These are phyloP conservation scores for Nyctibius bracteatus DNA, from an alignment of 2,113 vertebrate species.

Conservation along the genomic window DNA sequence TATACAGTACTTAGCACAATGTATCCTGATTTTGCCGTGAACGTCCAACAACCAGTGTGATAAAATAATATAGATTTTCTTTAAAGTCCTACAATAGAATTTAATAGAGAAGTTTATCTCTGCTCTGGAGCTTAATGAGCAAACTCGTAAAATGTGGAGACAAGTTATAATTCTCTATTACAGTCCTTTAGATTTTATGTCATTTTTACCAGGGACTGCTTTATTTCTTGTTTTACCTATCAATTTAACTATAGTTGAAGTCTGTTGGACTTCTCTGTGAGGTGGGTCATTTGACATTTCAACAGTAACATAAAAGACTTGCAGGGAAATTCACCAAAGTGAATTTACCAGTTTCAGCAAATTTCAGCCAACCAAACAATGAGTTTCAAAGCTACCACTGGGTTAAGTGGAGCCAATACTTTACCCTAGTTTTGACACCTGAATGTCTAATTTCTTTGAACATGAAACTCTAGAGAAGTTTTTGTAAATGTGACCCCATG, in stretches of 20 bases:
- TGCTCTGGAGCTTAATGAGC: constrained; percentile 23
- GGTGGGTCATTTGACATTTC: constrained; percentile 25
- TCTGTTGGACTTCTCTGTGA: background rate
- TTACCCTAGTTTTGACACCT: background rate
- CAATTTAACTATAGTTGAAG: constrained; percentile 5
- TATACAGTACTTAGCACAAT: background rate
- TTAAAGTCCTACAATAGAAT: constrained; percentile 7
- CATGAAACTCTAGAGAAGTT: background rate
- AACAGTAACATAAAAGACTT: background rate
- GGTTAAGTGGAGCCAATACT: background rate
- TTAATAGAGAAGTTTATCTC: constrained; percentile 31
- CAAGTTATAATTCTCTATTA: background rate
- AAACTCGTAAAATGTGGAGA: constrained; percentile 17
- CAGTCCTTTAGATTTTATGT: background rate
- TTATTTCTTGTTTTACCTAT: constrained; percentile 37
- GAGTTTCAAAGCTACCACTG: background rate
- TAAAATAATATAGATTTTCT: constrained; percentile 35
- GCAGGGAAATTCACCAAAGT: background rate
- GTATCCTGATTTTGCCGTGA: background rate
- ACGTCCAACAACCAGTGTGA: background rate
- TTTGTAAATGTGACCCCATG: constrained; percentile 33
- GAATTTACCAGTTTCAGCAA: constrained; percentile 4
- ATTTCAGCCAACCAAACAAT: background rate
- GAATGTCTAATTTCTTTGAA: constrained; percentile 12
- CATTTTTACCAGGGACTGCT: background rate